A percentile compares a stretch with the other conserved stretches of the same genome.
Conservation (phyloP, 2,888 invertebrate species). For the Cybosia mesomella region DNA sequence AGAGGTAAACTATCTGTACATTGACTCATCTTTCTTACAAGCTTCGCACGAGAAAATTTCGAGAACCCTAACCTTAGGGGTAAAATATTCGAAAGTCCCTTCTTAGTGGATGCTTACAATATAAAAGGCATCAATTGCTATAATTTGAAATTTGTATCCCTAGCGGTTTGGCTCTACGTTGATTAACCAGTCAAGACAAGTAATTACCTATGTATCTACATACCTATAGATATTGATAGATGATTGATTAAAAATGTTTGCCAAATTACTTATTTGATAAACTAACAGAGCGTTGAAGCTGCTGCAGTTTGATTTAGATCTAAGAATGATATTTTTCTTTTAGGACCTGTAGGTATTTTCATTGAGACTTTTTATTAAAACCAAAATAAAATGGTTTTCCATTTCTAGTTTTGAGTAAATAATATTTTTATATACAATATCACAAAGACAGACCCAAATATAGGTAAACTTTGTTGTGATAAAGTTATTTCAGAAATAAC, state of each 20-base stretch:
- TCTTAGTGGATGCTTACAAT: no score
- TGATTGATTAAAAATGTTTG: not conserved
- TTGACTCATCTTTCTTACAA: not conserved
- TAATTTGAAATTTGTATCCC: not conserved
- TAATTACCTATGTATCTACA: no score
- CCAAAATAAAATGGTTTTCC: not conserved
- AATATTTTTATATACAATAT: not conserved
- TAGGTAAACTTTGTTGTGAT: not conserved
- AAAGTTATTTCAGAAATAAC: slow-evolving; percentile 16
- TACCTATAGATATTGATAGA: not conserved
- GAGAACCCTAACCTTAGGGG: not conserved
- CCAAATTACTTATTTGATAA: not conserved
- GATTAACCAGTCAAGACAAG: not conserved
- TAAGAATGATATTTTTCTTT: not conserved
- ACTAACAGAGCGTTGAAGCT: not conserved
- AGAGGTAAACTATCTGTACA: not conserved
- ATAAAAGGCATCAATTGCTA: not conserved
- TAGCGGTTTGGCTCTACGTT: not conserved
- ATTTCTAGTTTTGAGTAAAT: not conserved
- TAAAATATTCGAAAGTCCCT: not conserved
- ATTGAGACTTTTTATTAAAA: not conserved
- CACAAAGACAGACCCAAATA: not conserved
- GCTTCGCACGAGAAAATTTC: not conserved
- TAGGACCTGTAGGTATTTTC: not conserved
- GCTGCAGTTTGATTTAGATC: not conserved